These are phyloP conservation scores for Neopelma chrysocephalum DNA, from an alignment of 2,797 vertebrate genomes.

Conservation along the genomic window DNA sequence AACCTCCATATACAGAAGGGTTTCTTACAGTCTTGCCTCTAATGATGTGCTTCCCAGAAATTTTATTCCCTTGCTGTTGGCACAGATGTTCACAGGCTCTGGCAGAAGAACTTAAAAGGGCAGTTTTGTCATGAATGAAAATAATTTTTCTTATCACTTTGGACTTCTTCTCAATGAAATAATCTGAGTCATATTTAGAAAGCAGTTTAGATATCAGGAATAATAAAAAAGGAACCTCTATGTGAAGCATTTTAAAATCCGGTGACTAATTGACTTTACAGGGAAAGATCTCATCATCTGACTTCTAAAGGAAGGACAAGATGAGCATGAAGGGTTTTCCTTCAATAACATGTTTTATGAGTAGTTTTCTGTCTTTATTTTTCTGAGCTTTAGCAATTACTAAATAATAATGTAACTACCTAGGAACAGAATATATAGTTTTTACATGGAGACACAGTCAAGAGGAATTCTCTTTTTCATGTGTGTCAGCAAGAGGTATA, in stretches of 20 bases:
- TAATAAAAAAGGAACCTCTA: neutral
- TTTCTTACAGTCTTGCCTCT: neutral
- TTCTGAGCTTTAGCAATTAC: neutral
- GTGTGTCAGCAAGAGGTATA: neutral
- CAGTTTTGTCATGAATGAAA: neutral
- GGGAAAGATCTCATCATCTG: neutral
- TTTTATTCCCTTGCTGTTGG: neutral
- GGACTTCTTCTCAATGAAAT: neutral
- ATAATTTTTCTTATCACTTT: neutral
- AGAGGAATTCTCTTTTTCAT: neutral
- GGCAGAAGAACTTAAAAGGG: neutral
- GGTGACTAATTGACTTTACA: neutral
- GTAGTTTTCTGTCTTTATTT: neutral
- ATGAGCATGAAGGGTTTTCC: neutral
- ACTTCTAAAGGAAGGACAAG: neutral
- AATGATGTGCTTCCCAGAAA: neutral
- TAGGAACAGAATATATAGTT: neutral
- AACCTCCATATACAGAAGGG: neutral
- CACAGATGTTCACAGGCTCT: neutral
- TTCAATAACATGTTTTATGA: neutral
- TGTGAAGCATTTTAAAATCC: neutral
- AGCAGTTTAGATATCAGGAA: neutral
- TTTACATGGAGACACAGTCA: neutral
- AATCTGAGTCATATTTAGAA: neutral
- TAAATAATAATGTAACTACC: neutral